A percentile compares a stretch with the other conserved stretches of the same genome.
Evolutionary conservation across 2,888 invertebrate species (phyloP).

Genomic region (Drosophila mettleri): DNA sequence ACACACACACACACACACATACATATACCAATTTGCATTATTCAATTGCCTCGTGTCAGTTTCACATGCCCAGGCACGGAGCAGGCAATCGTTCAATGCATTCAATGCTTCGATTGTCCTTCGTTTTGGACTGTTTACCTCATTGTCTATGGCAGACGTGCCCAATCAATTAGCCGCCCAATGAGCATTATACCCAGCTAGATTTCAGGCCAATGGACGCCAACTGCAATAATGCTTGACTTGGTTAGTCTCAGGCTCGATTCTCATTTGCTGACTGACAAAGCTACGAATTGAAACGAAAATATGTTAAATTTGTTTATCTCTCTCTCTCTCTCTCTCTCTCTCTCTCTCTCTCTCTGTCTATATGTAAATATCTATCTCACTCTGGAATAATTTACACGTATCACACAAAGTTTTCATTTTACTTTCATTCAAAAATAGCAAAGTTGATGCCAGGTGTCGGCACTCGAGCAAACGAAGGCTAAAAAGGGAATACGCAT

Average conservation of each 20-base stretch:
- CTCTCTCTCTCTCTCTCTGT: not conserved
- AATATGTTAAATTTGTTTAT: not conserved
- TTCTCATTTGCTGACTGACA: not conserved
- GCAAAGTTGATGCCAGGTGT: constrained; percentile 35
- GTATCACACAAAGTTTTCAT: constrained; percentile 4
- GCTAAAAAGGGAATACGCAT: constrained; percentile 44
- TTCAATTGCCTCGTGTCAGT: constrained; percentile 45
- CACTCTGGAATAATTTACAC: not conserved
- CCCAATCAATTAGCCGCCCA: constrained; percentile 40
- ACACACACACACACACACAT: constrained; percentile 12
- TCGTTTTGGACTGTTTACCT: constrained; percentile 6
- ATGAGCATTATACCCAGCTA: constrained; percentile 1
- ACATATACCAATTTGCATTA: constrained; percentile 52
- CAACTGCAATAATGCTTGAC: not conserved
- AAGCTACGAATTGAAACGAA: not conserved
- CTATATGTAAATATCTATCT: no score
- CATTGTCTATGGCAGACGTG: constrained; percentile 27
- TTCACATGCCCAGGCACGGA: constrained; percentile 44
- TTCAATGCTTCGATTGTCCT: constrained; percentile 33
- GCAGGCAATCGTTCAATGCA: constrained; percentile 36
- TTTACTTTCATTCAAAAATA: constrained; percentile 19
- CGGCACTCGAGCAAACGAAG: constrained; percentile 1
- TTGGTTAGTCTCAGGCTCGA: not conserved
- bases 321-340: not conserved
- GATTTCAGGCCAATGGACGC: constrained; percentile 1